Evolutionary conservation across 2,888 invertebrate species (phyloP).

Genomic region (Tipula lateralis): DNA sequence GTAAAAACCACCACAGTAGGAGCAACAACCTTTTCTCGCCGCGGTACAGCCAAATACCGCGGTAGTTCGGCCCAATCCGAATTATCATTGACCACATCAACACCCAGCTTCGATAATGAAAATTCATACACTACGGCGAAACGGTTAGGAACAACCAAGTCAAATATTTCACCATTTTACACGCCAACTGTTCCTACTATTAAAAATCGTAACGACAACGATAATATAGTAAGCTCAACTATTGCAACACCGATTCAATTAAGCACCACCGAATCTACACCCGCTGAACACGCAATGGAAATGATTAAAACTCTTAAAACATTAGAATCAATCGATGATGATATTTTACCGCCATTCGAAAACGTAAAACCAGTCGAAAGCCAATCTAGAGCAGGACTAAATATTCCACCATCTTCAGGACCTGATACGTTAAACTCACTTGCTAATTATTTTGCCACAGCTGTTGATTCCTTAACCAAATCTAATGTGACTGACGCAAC

Average conservation of each 20-base stretch:
- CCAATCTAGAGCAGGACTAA: constrained; percentile 51
- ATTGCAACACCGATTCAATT: constrained; percentile 33
- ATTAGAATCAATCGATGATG: not conserved
- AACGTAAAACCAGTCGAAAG: not conserved
- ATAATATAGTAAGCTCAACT: not conserved
- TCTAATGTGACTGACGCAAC: constrained; percentile 45
- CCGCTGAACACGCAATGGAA: constrained; percentile 59
- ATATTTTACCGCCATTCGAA: not conserved
- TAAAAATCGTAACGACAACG: not conserved
- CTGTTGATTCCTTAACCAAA: constrained; percentile 56
- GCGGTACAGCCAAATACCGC: constrained; percentile 31
- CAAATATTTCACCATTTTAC: constrained; percentile 45
- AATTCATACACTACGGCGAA: constrained; percentile 45
- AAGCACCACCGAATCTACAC: constrained; percentile 35
- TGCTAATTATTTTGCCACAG: constrained; percentile 74
- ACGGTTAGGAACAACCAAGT: constrained; percentile 42
- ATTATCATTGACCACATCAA: constrained; percentile 37
- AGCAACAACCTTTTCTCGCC: not conserved
- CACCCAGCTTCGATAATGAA: constrained; percentile 34
- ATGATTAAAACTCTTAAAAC: constrained; percentile 59
- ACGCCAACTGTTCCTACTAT: constrained; percentile 48
- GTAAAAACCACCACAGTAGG: constrained; percentile 19
- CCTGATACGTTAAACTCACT: constrained; percentile 73
- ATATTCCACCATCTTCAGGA: constrained; percentile 67
- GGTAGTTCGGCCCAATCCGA: not conserved